Base-by-base conservation (phyloP, 2,113 vertebrate genomes). In the Ploceus nigricollis region DNA sequence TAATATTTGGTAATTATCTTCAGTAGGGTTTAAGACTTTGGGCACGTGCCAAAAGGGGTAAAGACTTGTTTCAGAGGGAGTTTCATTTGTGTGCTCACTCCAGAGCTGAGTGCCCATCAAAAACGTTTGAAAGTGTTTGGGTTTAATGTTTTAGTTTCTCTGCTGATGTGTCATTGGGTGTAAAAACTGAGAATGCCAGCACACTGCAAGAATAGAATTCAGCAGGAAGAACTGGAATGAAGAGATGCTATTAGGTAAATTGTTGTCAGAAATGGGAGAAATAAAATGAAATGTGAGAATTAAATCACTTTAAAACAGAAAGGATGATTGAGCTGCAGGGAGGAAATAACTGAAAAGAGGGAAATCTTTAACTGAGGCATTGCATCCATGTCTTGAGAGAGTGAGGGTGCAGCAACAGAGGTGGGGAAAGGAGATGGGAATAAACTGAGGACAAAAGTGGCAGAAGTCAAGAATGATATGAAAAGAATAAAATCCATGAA, bases 191-290 rank as follows among this genome's bases (percentile, higher is more conserved):
- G 39, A n/a, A 50, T 33, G 48, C 14, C 51, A 53, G 23, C 21
- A 24, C 0, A 0, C 33, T 54, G 31, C 45, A 45, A 85, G 58
- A 33, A 23, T 9, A 24, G 45, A 75, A 68, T 40, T 71, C 44
- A 69, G 33, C 37, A 72, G 45, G 40, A 76, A 75, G 40, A 82
- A 25, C 25, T 45, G 47, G 28, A 87, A 51, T 53, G 20, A 68
- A 65, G 53, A 50, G 24, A 37, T 15, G 10, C 5, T 3, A 0
- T 45, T 82, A 50, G 81, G 39, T 54, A 87, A 82, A 63, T 69
- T 50, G 18, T 39, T 1, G 1, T 44, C 30, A 82, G 69, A 82
- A 82, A 76, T 0, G 0, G 27, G 39, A 37, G 15, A 39, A 42
- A 56, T 53, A 70, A 76, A 78, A 30, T 82, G 57, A 84, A 82